phyloP scores from a whole-genome alignment of 2,113 vertebrate genomes.

The Physeter macrocephalus region DNA sequence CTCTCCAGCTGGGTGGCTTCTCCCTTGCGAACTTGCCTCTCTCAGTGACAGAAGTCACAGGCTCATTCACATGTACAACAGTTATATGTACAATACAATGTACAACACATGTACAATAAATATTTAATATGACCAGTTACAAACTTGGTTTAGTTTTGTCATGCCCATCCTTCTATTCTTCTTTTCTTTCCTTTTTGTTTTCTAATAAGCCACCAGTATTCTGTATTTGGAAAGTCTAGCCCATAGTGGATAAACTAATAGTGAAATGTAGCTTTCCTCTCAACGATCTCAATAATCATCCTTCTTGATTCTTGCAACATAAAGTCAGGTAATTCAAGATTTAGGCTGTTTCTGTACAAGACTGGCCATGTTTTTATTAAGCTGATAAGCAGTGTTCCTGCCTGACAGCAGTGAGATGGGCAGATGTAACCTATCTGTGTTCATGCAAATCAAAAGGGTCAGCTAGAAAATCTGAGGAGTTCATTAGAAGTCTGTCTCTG shows the following conservation, averaged over 20 bases:
- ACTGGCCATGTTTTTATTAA: neutral
- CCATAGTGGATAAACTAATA: neutral
- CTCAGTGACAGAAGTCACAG: neutral
- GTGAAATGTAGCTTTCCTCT: neutral
- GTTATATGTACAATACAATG: neutral
- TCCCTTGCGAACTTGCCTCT: neutral
- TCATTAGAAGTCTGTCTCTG: neutral
- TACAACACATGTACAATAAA: neutral
- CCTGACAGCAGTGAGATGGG: neutral
- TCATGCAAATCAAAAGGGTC: neutral
- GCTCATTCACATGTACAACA: neutral
- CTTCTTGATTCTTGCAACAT: neutral
- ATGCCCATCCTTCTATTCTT: neutral
- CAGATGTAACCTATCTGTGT: neutral
- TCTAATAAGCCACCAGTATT: neutral
- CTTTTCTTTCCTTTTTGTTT: neutral
- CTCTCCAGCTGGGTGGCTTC: constrained; percentile 28
- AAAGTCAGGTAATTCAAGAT: neutral
- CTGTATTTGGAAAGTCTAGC: neutral
- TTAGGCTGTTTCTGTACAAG: neutral
- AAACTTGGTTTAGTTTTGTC: neutral
- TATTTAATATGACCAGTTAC: neutral
- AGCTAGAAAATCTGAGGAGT: neutral
- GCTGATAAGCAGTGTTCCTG: neutral
- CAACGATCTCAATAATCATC: neutral